Percentiles rank a stretch among this genome's conserved stretches.
These are phyloP conservation scores for Eulemur macaco DNA, from an alignment of 2,113 vertebrate genomes.

Conservation along the genomic window DNA sequence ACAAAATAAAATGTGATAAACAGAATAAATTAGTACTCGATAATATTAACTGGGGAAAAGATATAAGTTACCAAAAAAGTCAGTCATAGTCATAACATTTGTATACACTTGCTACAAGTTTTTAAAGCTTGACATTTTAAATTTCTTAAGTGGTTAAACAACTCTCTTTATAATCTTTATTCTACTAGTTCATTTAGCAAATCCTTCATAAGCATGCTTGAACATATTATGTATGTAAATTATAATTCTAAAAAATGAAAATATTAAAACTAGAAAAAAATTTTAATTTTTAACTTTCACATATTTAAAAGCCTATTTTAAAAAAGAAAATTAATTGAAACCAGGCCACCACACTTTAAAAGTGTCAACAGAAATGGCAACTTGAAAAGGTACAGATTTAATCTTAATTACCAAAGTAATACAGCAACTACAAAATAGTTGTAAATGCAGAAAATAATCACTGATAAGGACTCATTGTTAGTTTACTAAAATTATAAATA, in stretches of 20 bases:
- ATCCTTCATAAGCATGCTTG: background rate
- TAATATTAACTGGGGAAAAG: slow-evolving; percentile 11
- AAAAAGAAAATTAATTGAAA: slow-evolving; percentile 22
- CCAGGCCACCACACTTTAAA: background rate
- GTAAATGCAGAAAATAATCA: background rate
- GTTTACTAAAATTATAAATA: slow-evolving; percentile 12
- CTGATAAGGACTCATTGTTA: background rate
- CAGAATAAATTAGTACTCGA: background rate
- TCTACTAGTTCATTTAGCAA: slow-evolving; percentile 48
- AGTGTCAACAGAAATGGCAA: background rate
- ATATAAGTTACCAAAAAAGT: slow-evolving; percentile 6
- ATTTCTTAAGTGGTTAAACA: slow-evolving; percentile 24
- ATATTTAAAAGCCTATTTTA: background rate
- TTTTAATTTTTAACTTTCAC: background rate
- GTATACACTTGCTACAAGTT: background rate
- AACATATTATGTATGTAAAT: background rate
- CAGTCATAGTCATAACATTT: background rate
- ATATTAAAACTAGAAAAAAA: slow-evolving; percentile 18
- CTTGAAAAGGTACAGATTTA: slow-evolving; percentile 30
- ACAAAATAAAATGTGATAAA: slow-evolving; percentile 19
- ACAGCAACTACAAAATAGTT: background rate
- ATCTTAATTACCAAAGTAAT: slow-evolving; percentile 1
- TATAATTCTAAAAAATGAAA: slow-evolving; percentile 51
- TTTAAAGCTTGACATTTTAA: slow-evolving; percentile 21
- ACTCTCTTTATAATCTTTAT: slow-evolving; percentile 3